phyloP scores from a whole-genome alignment of 2,797 vertebrate species.

The Siniperca undulata region DNA sequence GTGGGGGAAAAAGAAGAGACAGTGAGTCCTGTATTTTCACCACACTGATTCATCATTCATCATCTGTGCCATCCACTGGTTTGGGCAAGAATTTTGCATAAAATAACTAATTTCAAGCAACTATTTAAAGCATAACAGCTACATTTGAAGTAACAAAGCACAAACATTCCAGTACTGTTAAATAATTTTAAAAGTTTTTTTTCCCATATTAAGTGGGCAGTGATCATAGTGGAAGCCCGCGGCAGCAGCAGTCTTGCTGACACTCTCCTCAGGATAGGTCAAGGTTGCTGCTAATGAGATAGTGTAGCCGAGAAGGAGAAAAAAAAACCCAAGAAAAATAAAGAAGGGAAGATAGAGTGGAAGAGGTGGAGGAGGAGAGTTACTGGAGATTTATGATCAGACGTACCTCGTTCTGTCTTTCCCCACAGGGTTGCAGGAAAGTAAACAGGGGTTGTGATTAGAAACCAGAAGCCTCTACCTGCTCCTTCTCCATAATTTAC shows the following conservation, averaged over 20 bases:
- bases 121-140: constrained; percentile 30
- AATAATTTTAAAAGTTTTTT: neutral
- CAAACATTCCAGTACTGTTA: constrained; percentile 5
- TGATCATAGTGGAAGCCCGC: constrained; percentile 39
- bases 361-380: constrained; percentile 39
- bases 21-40: constrained; percentile 13
- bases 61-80: neutral
- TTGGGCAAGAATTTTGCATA: constrained; percentile 4
- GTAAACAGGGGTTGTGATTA: constrained; percentile 74
- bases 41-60: constrained; percentile 35
- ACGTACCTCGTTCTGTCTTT: constrained; percentile 43
- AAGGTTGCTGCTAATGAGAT: constrained; percentile 74
- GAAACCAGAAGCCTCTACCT: constrained; percentile 59
- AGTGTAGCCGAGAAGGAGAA: constrained; percentile 5
- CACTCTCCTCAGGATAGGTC: constrained; percentile 57
- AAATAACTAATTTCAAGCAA: constrained; percentile 11
- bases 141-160: constrained; percentile 17
- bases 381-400: constrained; percentile 59
- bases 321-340: constrained; percentile 2
- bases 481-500: constrained; percentile 66
- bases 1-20: neutral
- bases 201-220: constrained; percentile 23
- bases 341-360: constrained; percentile 42
- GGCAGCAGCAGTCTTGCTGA: constrained; percentile 33
- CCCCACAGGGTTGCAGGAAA: constrained; percentile 57